Base-by-base conservation (phyloP, 2,113 vertebrate genomes). In the Dasyprocta punctata region DNA sequence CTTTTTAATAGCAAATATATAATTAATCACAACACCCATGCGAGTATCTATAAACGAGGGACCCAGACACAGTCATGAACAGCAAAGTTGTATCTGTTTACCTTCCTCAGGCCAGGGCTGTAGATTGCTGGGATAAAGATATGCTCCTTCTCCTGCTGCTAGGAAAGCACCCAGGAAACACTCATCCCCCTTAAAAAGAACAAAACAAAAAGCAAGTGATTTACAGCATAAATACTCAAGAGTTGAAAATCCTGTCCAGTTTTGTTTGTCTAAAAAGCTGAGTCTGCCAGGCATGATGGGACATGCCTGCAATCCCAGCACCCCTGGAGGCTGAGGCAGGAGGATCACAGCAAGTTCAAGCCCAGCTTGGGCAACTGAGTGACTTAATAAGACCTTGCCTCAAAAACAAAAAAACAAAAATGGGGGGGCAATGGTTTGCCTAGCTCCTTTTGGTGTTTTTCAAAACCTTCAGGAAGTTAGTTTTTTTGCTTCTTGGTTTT, bases 21-120 rank as follows among this genome's bases (percentile, higher is more conserved):
- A 78, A 92, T 67, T 90, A 90, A 90, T 85, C 71, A 94, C 22
- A 96, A 88, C 16, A 80, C 16, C 20, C 22, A 80, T 73, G 54
- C 12, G 17, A 14, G 24, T 58, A 61, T 13, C 54, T 86, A 44
- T 56, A 95, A 95, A 95, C 19, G 36, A 92, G n/a, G 69, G 33
- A 92, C 41, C 54, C 13, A 87, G 82, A 89, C 12, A 94, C 1
- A 92, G 52, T 28, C 36, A 94, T 82, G 78, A 89, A 85, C 3
- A 65, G 61, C 84, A 71, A 88, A 95, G 60, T 87, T 24, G 69
- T 7, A 65, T 41, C 61, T 67, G 22, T 98, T 98, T 98, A 99
- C 99, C 99, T 99, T 99, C 99, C 95, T 99, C 99, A 71, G 99
- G 99, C 73, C 98, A 97, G 69, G 98, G 98, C n/a, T 99, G 99